Evolutionary conservation across 2,113 vertebrate species (phyloP), one percentile per base, ranked within the genome.

Genomic region (Empidonax alnorum): DNA sequence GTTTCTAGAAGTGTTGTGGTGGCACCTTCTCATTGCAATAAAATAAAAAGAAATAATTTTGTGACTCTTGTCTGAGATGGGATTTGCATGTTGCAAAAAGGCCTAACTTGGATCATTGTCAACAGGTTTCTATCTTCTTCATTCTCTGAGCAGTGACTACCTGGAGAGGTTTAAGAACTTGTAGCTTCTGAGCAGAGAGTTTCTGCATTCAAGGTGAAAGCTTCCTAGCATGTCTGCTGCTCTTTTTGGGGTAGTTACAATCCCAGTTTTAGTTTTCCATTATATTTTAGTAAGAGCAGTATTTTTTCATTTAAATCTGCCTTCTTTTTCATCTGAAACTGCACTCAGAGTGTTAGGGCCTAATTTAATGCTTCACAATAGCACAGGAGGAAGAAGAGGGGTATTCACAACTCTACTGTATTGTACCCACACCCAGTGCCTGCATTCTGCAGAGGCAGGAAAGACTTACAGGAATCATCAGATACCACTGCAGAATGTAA

Each of bases 371-470:
- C 77, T 87, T 77, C 49, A 28, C 13, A 33, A 5, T 42, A 68
- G 65, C 33, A 44, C 20, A 30, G 55, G 49, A 81, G 14, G 63
- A 82, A 55, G 33, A 59, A n/a, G 18, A 59, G 35, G 22, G 41
- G 35, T 80, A 25, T 53, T 73, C 35, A 69, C 27, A 7, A 37
- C 37, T 76, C 13, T 31, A 0, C 62, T 39, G 42, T 59, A 14
- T 6, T 4, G 1, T 71, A 35, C 20, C 24, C 47, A 31, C 27
- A 52, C 24, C 12, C 0, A 0, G 49, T 88, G 71, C n/a, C 46
- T 35, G 39, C n/a, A 56, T 77, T 80, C 68, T 89, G 80, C 39
- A 75, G 63, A 39, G 27, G 42, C 35, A 49, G 52, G 68, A 30
- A 59, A 44, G 44, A 8, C 15, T 28, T 44, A 7, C 2, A 63